Conservation (phyloP, 1,140 invertebrate species). For the Acromyrmex echinatior region DNA sequence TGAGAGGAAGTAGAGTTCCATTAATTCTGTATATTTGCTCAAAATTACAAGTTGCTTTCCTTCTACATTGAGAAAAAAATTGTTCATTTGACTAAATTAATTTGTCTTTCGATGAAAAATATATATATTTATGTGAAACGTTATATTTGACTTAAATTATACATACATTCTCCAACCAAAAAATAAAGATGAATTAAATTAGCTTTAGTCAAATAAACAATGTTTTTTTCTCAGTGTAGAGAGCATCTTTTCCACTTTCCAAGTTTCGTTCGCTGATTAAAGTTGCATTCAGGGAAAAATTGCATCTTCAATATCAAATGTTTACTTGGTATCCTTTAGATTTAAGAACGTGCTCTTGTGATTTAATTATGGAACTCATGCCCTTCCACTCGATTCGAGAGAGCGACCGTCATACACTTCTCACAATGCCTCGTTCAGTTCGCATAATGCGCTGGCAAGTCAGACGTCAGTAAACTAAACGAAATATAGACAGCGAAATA, state of each 20-base stretch:
- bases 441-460: neutral
- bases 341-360: neutral
- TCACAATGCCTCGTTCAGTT: constrained; percentile 34
- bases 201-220: too few relatives aligned
- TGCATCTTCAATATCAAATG: neutral
- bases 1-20: neutral
- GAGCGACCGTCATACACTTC: neutral
- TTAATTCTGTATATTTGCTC: neutral
- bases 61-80: neutral
- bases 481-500: neutral
- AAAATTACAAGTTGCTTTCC: neutral
- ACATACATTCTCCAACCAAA: too few relatives aligned
- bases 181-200: too few relatives aligned
- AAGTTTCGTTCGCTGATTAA: neutral
- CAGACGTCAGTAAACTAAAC: constrained; percentile 8
- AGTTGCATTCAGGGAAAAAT: constrained; percentile 5
- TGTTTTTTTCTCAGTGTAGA: too few relatives aligned
- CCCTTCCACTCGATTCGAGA: neutral
- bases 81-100: too few relatives aligned
- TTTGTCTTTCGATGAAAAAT: too few relatives aligned
- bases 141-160: too few relatives aligned
- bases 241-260: neutral
- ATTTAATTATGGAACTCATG: neutral
- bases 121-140: too few relatives aligned
- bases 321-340: neutral